Conservation (phyloP, 2,113 vertebrate species). For the Ictalurus punctatus region DNA sequence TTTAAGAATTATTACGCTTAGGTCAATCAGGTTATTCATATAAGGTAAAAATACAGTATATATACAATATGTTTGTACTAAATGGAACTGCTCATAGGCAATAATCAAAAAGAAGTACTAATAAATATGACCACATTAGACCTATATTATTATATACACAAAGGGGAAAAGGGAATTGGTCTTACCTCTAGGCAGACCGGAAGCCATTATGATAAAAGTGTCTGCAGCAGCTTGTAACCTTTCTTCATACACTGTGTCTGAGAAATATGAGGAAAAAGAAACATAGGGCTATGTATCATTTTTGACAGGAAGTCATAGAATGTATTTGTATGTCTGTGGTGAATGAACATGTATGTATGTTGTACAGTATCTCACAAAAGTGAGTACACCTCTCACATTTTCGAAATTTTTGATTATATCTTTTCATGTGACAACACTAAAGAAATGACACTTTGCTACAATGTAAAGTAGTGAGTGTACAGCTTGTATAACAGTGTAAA, state of each 20-base stretch:
- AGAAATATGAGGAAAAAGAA: slow-evolving; percentile 26
- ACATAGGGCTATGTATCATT: slow-evolving; percentile 47
- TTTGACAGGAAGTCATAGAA: neutral
- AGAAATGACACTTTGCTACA: no score
- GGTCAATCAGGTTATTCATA: neutral
- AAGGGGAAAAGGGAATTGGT: slow-evolving; percentile 12
- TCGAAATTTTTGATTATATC: no score
- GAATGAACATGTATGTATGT: neutral
- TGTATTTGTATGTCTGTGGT: neutral
- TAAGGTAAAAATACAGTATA: neutral
- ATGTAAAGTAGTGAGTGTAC: no score
- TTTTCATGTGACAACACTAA: no score
- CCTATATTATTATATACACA: slow-evolving; percentile 1
- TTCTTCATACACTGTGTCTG: slow-evolving; percentile 67
- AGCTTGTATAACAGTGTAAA: no score
- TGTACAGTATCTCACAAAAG: neutral
- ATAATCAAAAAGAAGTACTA: neutral
- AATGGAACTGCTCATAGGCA: neutral
- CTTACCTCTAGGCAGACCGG: slow-evolving; percentile 75
- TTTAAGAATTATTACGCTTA: neutral
- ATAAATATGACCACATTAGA: neutral
- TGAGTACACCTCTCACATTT: no score
- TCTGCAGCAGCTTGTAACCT: slow-evolving; percentile 69
- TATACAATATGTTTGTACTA: neutral
- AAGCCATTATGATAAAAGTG: slow-evolving; percentile 69